phyloP scores from a whole-genome alignment of 1,140 invertebrate species.

The Phenacoccus solenopsis region DNA sequence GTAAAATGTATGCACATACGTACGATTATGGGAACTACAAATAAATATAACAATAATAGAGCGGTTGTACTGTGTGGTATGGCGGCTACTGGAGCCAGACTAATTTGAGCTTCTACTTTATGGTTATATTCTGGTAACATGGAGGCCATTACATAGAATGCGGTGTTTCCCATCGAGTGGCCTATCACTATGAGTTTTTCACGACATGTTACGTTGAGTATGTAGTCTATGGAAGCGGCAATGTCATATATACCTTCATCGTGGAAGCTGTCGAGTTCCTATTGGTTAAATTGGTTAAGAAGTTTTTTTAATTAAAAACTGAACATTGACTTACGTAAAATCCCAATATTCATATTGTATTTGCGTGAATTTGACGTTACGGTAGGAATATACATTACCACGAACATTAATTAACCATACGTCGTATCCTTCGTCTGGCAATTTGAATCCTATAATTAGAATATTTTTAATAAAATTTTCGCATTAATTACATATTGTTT shows the following conservation, averaged over 20 bases:
- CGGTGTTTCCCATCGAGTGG: constrained; percentile 48
- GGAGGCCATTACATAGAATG: constrained; percentile 39
- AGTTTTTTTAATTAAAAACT: too few species aligned
- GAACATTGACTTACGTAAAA: constrained; percentile 35
- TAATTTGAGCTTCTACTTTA: constrained; percentile 35
- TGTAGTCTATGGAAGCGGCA: constrained; percentile 46
- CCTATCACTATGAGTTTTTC: constrained; percentile 39
- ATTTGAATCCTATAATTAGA: constrained; percentile 39
- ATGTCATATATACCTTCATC: constrained; percentile 51
- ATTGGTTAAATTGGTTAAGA: too few species aligned
- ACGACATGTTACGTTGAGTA: constrained; percentile 39
- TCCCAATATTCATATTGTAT: constrained; percentile 37
- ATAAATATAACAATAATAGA: too few species aligned
- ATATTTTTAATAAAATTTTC: too few species aligned
- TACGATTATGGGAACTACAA: too few species aligned
- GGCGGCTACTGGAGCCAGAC: constrained; percentile 38
- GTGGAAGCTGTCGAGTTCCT: constrained; percentile 39
- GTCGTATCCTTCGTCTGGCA: constrained; percentile 49
- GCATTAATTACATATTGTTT: too few species aligned
- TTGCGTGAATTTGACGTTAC: constrained; percentile 31
- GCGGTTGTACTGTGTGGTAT: too few species aligned
- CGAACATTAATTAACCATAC: constrained; percentile 56
- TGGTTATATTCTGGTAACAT: constrained; percentile 40
- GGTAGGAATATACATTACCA: constrained; percentile 47
- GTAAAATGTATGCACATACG: too few species aligned